Base-by-base conservation (phyloP, 2,113 vertebrate species). In the Brachyhypopomus gauderio region DNA sequence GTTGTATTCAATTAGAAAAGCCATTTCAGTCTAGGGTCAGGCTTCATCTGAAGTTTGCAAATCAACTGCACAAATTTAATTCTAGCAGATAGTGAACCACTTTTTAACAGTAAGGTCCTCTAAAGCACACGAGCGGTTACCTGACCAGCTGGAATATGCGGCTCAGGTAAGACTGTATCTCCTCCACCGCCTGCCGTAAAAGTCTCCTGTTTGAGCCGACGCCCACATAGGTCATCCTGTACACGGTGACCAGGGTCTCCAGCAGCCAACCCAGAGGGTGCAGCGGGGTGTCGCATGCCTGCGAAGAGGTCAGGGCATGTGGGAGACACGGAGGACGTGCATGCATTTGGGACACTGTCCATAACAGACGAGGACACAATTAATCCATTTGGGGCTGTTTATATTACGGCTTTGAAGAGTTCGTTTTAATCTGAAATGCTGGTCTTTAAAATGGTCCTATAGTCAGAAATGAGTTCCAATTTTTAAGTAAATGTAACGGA, bases 181-280 rank as follows among this genome's bases (percentile, higher is more conserved):
- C 98, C 74, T 94, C 93, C 0, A 99, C 96, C 0, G 97, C 97
- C 88, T 97, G 96, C 64, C 91, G 92, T 80, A 99, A 88, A 55
- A 99, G 86, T 1, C 97, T 91, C 20, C 95, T 93, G 87, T 97
- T 97, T n/a, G 97, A 96, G 71, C 97, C 98, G 8, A 98, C 96
- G 0, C 97, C 97, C 22, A 99, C 95, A 0, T 99, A 99, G 0
- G 97, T 98, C 97, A 99, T 99, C 85, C 98, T 94, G 82, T 98
- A 99, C 38, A 96, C 97, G 0, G 97, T 96, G 67, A 99, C 97
- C 45, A 99, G 85, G 0, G 96, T 97, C 93, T 99, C 98, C 85
- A 98, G 89, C 52, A 99, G 92, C 89, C 96, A 96, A 82, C 97
- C 97, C 88, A 99, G 86, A 0, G 97, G 97, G 89, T 99, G 98